Percentiles rank a stretch among this genome's conserved stretches.
Conservation (phyloP, 2,797 vertebrate species). For the Rallus crepitans region DNA sequence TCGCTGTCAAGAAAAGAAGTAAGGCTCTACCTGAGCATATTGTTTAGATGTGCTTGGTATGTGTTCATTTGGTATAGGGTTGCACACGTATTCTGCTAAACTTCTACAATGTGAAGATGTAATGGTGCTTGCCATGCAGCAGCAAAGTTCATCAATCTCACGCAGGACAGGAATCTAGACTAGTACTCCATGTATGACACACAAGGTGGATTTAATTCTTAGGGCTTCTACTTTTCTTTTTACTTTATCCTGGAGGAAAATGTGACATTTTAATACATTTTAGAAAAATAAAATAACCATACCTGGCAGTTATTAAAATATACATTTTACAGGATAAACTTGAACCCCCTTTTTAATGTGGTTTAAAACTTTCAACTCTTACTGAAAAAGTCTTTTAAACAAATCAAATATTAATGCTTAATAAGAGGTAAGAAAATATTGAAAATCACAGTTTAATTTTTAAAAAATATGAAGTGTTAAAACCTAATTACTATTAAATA, state of each 20-base stretch:
- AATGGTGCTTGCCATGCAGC: not conserved
- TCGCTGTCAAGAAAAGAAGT: not conserved
- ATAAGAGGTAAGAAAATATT: conserved; percentile 58
- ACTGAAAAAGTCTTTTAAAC: conserved; percentile 39
- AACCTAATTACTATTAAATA: conserved; percentile 69
- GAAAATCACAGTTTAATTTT: conserved; percentile 61
- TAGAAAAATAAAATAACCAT: not conserved
- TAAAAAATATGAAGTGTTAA: conserved; percentile 63
- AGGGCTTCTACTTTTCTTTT: not conserved
- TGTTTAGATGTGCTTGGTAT: not conserved
- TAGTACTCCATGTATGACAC: not conserved
- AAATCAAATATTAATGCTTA: conserved; percentile 77
- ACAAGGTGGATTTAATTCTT: not conserved
- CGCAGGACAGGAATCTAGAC: not conserved
- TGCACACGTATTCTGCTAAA: not conserved
- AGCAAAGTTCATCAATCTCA: not conserved
- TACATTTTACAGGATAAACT: conserved; percentile 20
- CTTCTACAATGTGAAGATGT: not conserved
- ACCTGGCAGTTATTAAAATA: conserved; percentile 55
- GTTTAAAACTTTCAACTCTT: conserved; percentile 52
- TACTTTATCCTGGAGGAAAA: not conserved
- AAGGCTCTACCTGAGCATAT: not conserved
- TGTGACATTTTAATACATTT: not conserved
- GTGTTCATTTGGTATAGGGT: not conserved
- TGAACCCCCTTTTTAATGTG: conserved; percentile 16